Evolutionary conservation across 92 coral and sea anemone genomes (phyloP), one percentile per base, ranked within the genome.

Genomic region (Heteractis magnifica): DNA sequence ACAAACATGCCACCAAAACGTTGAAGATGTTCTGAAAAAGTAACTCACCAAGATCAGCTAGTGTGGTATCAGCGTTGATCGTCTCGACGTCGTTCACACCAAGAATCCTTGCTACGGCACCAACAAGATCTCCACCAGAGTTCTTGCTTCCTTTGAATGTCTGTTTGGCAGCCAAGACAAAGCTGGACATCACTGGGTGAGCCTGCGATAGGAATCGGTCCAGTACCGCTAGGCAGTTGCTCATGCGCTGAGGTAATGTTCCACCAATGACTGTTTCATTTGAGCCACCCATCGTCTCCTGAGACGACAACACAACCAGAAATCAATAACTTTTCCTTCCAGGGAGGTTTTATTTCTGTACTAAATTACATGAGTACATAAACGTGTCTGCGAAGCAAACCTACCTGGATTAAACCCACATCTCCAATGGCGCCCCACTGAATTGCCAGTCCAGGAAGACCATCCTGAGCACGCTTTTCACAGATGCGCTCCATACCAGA

Each of bases 381-480:
- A 2, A 34, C 2, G 64, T 58, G 16, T 0, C n/a, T 9, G 4
- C 0, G 16, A 58, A 15, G 7, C 16, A 8, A 10, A 77, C 65
- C 23, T 65, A 92, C 96, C 96, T 90, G 96, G 83, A 92, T 86
- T 20, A 92, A 85, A 11, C 96, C 96, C 6, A 92, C 96, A 77
- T 92, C 96, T 56, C 96, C 96, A 81, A 92, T 92, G 3, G 96
- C 96, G 5, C 96, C 96, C 96, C 96, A 92, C 86, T 92, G 96
- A 49, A 92, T 82, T 9, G 96, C 96, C 56, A 92, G 80, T 0
- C 93, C 96, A 56, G 96, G 96, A 73, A 92, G 90, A 23, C 96
- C 92, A 44, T 89, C 89, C n/a, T 86, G 72, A 59, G 78, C 90
- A 23, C 96, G 86, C 65, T 88, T 83, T 51, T 92, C 93, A 49